Conservation (phyloP, 2,113 vertebrate genomes). For the Rattus norvegicus region DNA sequence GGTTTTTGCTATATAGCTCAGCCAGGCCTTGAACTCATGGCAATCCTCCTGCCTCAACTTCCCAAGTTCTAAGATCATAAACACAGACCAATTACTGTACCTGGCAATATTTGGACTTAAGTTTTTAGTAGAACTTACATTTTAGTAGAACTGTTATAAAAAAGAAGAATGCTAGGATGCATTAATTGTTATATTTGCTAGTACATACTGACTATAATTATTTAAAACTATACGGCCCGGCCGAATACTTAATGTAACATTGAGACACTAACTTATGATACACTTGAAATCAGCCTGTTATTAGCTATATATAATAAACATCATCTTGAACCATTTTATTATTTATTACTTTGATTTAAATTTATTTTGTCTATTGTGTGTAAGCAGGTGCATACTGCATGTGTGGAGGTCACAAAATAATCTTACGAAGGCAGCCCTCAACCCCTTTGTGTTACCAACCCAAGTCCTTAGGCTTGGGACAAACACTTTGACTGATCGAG, state of each 20-base stretch:
- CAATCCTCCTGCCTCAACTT: not conserved
- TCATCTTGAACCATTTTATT: not conserved
- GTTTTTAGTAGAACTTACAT: not conserved
- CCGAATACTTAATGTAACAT: not conserved
- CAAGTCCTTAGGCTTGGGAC: not conserved
- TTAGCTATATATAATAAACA: not conserved
- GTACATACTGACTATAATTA: not conserved
- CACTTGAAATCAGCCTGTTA: not conserved
- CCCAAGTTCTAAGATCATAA: not conserved
- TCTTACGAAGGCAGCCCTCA: too few species aligned
- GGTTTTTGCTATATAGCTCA: not conserved
- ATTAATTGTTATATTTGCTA: not conserved
- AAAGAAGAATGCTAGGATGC: not conserved
- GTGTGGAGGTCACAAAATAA: not conserved
- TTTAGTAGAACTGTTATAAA: not conserved
- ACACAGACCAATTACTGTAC: too few species aligned
- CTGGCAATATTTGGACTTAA: not conserved
- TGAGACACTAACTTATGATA: not conserved
- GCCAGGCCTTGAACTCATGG: not conserved
- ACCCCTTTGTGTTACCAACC: not conserved
- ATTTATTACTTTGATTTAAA: not conserved
- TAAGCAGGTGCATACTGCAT: not conserved
- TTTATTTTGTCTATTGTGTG: not conserved
- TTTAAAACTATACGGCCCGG: not conserved
- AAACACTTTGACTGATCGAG: not conserved